Conservation (phyloP, 2,113 vertebrate genomes). For the Aegithalos caudatus region DNA sequence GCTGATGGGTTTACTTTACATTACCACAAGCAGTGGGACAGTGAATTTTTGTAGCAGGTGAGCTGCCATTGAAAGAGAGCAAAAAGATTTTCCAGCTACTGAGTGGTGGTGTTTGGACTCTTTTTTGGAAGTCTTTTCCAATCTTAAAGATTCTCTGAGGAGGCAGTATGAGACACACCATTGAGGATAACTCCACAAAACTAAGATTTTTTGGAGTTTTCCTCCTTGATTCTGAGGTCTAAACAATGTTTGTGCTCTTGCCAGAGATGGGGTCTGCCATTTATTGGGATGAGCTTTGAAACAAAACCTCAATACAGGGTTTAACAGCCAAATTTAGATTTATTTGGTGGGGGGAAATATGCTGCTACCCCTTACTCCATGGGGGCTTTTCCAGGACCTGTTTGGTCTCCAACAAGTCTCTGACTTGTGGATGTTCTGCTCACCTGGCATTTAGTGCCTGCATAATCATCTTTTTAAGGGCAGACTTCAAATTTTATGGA, state of each 20-base stretch:
- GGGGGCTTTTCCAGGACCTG: rapidly evolving
- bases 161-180: background rate
- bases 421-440: background rate
- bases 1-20: background rate
- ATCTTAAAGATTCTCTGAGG: background rate
- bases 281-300: background rate
- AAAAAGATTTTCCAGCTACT: background rate
- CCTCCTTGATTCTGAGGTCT: background rate
- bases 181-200: rapidly evolving
- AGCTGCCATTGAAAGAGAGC: background rate
- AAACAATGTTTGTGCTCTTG: background rate
- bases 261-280: rapidly evolving
- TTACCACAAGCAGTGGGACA: background rate
- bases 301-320: background rate
- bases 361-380: rapidly evolving
- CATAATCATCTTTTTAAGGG: background rate
- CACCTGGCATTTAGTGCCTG: background rate
- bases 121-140: background rate
- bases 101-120: background rate
- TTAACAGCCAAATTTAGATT: background rate
- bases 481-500: background rate
- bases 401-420: rapidly evolving
- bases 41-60: background rate
- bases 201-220: background rate
- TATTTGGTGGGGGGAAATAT: background rate